Base-by-base conservation (phyloP, 2,797 vertebrate species). In the Sebastes hopkinsi region DNA sequence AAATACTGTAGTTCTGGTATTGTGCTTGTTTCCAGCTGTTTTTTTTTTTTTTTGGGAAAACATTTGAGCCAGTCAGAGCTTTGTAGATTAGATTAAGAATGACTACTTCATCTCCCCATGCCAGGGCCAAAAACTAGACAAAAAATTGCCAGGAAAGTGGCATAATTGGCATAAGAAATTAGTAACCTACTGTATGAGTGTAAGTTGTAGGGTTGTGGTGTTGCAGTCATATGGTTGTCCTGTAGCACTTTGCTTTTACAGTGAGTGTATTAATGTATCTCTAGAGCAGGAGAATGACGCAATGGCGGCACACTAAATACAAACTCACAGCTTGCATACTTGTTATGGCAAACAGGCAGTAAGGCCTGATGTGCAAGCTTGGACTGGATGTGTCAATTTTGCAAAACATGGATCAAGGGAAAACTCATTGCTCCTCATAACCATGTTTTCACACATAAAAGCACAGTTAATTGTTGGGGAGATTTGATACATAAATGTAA, bases 401-500 rank as follows among this genome's bases (percentile, higher is more conserved):
- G 32, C 42, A 80, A 59, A 74, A 64, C 22, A 68, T 10, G 27
- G 25, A 72, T 77, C 66, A 66, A 68, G 67, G 38, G 16, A 46
- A 79, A 75, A 30, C 3, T 9, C 23, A 69, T 34, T 27, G 4
- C 22, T 77, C n/a, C 14, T 14, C 13, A 56, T 72, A 46, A 46
- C 42, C 16, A 56, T 58, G 55, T 36, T 79, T 86, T 72, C 50
- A 42, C 27, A 69, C 62, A 58, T 64, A 62, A 74, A 73, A 62
- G 36, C 58, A 72, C 7, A 34, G 32, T 74, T 78, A 70, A 64
- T 38, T 80, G 65, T 58, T 54, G 23, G 12, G 10, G 61, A 77
- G 29, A 56, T 67, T 42, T 67, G 27, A 76, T 50, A 16, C 54
- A 78, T 66, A n/a, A 67, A 84, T 81, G 54, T 42, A 58, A 67